Percentiles rank a stretch among this genome's conserved stretches.
Conservation (phyloP, 2,888 invertebrate genomes). For the Uropetala carovei region DNA sequence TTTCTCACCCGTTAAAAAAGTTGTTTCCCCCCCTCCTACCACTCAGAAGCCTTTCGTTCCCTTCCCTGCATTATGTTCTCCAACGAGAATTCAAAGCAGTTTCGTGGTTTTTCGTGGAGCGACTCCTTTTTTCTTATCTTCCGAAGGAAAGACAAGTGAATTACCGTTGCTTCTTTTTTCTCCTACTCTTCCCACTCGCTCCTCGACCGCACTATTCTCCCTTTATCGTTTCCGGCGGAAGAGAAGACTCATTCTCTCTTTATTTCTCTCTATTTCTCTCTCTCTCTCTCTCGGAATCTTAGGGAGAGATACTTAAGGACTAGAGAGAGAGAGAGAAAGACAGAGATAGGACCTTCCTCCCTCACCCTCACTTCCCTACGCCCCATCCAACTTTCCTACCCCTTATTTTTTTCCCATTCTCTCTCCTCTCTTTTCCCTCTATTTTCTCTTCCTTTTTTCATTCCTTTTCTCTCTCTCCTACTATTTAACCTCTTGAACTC, state of each 20-base stretch:
- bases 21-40: background rate
- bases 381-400: no score
- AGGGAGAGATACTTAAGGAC: background rate
- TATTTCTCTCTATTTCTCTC: background rate
- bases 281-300: slow-evolving; percentile 6
- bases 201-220: slow-evolving; percentile 19
- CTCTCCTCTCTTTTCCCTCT: background rate
- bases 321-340: no score
- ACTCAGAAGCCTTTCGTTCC: background rate
- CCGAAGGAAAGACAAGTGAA: slow-evolving; percentile 23
- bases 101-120: slow-evolving; percentile 20
- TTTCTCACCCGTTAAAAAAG: background rate
- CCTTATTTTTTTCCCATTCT: background rate
- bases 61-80: background rate
- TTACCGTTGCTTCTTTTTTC: background rate
- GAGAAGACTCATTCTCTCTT: background rate
- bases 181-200: background rate
- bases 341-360: no score
- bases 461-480: background rate
- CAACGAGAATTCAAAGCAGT: slow-evolving; percentile 24
- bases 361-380: no score
- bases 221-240: slow-evolving; percentile 60
- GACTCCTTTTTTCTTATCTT: slow-evolving; percentile 25
- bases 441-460: background rate
- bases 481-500: background rate